Evolutionary conservation across 2,113 vertebrate species (phyloP).

Genomic region (Lasiurus cinereus): DNA sequence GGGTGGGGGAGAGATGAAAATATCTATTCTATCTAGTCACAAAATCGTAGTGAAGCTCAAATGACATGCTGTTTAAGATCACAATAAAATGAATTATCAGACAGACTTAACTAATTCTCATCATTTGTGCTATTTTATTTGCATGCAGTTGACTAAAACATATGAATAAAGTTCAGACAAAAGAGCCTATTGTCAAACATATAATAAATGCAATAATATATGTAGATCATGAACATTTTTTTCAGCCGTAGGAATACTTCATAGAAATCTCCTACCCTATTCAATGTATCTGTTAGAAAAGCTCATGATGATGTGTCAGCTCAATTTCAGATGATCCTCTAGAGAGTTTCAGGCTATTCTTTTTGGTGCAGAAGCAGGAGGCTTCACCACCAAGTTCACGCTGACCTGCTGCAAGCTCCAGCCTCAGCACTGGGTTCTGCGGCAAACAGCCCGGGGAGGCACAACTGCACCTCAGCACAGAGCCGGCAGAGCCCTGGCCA

Average conservation of each 20-base stretch:
- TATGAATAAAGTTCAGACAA: constrained; percentile 46
- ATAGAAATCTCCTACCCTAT: not conserved
- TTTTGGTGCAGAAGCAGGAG: not conserved
- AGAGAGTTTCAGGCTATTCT: not conserved
- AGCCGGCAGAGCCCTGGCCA: not conserved
- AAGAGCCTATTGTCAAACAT: not conserved
- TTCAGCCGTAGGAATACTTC: not conserved
- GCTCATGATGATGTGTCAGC: not conserved
- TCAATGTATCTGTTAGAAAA: constrained; percentile 5
- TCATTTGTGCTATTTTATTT: not conserved
- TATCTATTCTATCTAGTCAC: not conserved
- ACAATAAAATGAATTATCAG: not conserved
- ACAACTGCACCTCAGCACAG: constrained; percentile 9
- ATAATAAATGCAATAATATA: not conserved
- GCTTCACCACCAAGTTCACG: not conserved
- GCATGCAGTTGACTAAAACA: not conserved
- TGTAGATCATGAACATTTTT: not conserved
- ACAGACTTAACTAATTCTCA: constrained; percentile 18
- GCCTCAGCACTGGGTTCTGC: constrained; percentile 20
- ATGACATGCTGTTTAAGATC: not conserved
- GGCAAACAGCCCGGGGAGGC: constrained; percentile 37
- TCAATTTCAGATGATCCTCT: constrained; percentile 12
- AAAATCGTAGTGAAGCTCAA: not conserved
- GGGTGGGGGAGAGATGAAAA: not conserved
- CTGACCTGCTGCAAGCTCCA: not conserved